Evolutionary conservation across 2,888 invertebrate genomes (phyloP), one percentile per base, ranked within the genome.

Genomic region (Clepsis dumicolana): DNA sequence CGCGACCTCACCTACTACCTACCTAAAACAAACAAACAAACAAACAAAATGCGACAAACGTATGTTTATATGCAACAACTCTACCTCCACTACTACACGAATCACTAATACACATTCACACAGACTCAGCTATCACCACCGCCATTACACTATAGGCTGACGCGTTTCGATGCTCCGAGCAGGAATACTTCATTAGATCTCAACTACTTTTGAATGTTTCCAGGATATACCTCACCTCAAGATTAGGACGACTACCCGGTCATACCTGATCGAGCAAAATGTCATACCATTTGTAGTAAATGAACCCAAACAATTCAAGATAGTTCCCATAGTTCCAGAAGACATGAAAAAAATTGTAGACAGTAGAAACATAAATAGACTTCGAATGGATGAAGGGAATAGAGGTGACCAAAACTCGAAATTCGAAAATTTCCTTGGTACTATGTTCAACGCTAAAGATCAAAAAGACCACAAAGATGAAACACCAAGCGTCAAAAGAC

Each of bases 371-470:
- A 0, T 32, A 0, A 80, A 80, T 2, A 54, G 70, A 8, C 60
- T 85, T 1, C 78, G 83, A 65, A 73, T 74, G 1, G 38, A 80
- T 1, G 70, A 80, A 14, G 75, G 78, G 2, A 54, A 77, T 5
- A 53, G 7, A 29, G 7, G 3, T 4, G 29, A 44, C 16, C 18
- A 18, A 44, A 44, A 16, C 16, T 7, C 5, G 4, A 5, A 83
- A 3, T 84, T 88, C 64, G 78, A 81, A 68, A 81, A 86, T 32
- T 86, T 87, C 66, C 64, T 88, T 12, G 57, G 67, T 32, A 82
- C 85, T 0, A 81, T 88, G 79, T 87, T 88, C 64, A 74, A 71
- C n/a, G 81, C 79, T 29, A 75, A 83, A 18, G 86, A 87, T 70
- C 72, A 77, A n/a, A 57, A 73, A 8, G 72, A 77, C 38, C 73